Evolutionary conservation across 1,140 invertebrate genomes (phyloP).

Genomic region (Campoletis sonorensis): DNA sequence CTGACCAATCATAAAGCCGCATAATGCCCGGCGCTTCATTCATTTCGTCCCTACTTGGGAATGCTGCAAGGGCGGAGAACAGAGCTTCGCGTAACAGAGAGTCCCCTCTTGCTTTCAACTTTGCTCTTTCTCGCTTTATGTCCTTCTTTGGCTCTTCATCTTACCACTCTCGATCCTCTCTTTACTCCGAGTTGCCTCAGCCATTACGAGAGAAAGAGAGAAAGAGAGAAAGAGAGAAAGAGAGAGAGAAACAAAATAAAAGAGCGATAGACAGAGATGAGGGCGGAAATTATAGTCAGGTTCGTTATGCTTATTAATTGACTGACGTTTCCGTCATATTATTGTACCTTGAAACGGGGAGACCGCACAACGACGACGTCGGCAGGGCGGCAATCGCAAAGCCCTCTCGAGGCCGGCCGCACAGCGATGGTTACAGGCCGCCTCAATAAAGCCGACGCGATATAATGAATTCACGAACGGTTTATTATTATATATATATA

Average conservation of each 20-base stretch:
- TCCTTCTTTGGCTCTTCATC: slow-evolving; percentile 13
- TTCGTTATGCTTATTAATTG: slow-evolving; percentile 77
- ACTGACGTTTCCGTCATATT: slow-evolving; percentile 77
- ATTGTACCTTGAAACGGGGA: slow-evolving; percentile 71
- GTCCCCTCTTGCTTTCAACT: slow-evolving; percentile 46
- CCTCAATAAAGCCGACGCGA: slow-evolving; percentile 49
- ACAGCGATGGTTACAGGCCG: slow-evolving; percentile 50
- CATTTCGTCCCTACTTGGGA: slow-evolving; percentile 61
- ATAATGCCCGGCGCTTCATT: slow-evolving; percentile 75
- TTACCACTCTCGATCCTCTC: slow-evolving; percentile 18
- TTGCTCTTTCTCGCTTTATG: slow-evolving; percentile 26
- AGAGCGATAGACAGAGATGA: slow-evolving; percentile 55
- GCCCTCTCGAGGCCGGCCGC: slow-evolving; percentile 61
- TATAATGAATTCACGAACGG: slow-evolving; percentile 43
- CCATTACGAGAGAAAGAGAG: neutral
- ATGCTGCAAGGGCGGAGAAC: slow-evolving; percentile 20
- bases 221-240: slow-evolving; percentile 4
- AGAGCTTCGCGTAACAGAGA: slow-evolving; percentile 27
- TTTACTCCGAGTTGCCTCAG: neutral
- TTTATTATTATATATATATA: slow-evolving; percentile 2
- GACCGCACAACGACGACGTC: slow-evolving; percentile 52
- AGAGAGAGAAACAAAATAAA: neutral
- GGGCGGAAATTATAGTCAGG: slow-evolving; percentile 75
- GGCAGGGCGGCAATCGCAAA: slow-evolving; percentile 52
- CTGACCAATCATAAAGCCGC: slow-evolving; percentile 77